phyloP scores from a whole-genome alignment of 2,113 vertebrate species.

The Falco punctatus region DNA sequence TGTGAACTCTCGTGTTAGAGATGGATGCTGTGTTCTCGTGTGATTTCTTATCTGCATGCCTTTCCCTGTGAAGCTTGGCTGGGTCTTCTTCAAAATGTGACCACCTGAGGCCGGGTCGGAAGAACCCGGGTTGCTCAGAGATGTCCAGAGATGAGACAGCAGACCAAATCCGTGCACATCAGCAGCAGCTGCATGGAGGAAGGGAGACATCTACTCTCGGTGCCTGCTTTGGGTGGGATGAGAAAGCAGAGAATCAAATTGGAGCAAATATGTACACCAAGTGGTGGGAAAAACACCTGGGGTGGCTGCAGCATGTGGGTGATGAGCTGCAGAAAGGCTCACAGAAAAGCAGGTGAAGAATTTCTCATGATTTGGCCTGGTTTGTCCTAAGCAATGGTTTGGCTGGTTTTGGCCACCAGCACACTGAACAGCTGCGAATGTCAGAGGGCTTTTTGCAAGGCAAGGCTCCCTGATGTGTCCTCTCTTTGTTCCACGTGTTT shows the following conservation, averaged over 20 bases:
- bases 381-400: neutral
- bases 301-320: neutral
- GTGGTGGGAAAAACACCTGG: neutral
- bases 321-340: neutral
- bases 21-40: neutral
- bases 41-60: neutral
- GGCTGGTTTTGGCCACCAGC: conserved; percentile 5
- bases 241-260: neutral
- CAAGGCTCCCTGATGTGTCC: conserved; percentile 12
- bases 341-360: neutral
- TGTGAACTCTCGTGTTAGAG: neutral
- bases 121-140: neutral
- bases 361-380: neutral
- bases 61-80: neutral
- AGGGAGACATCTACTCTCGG: neutral
- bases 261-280: neutral
- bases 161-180: too few relatives aligned
- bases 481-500: conserved; percentile 62
- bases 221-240: neutral
- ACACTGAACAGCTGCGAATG: neutral
- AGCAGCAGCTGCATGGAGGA: neutral
- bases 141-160: neutral
- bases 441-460: conserved; percentile 39
- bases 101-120: neutral
- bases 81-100: neutral